Base-by-base conservation (phyloP, 2,797 vertebrate species). In the Sebastes minor region DNA sequence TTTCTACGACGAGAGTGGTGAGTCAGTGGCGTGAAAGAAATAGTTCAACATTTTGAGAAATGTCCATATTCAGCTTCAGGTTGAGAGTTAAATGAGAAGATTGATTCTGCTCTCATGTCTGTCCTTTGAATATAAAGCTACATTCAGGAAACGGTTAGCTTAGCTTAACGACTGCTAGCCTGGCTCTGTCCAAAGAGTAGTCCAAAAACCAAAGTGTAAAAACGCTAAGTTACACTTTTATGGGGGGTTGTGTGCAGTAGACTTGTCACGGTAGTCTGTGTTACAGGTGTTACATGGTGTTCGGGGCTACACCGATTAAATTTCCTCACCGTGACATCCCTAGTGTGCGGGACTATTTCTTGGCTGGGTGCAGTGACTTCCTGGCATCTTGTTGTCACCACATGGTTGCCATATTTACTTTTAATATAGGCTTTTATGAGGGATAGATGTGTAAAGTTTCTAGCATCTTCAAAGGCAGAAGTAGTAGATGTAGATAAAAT, bases 1-100 rank as follows among this genome's bases (percentile, higher is more conserved):
- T 89, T 98, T 98, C 91, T 97, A 94, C 3, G 97, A 98, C 0
- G 97, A 98, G 91, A 97, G 97, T 0, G 97, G 97, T 98, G 89
- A 95, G 96, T 85, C 18, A 8, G 8, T 46, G 14, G 22, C 5
- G 25, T 57, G 33, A 33, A 63, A 65, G 11, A 7, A 56, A 53
- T 4, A 25, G 25, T 25, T 55, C 3, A 64, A 22, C 18, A 53
- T 27, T 49, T 66, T 63, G 5, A 4, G 18, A 27, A 28, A 60
- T n/a, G 33, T 18, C 14, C 10, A 12, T 11, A 7, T 42, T 71
- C 0, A 3, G 5, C 56, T 60, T 74, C 11, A 42, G 27, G 25
- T 61, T n/a, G 18, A 42, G 38, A 42, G 38, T 16, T 42, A 20
- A 30, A 73, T 71, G 20, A 68, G 10, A 46, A 23, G 9, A 64